Conservation (phyloP, 2,888 invertebrate species). For the Scelioninae gen. 1 region DNA sequence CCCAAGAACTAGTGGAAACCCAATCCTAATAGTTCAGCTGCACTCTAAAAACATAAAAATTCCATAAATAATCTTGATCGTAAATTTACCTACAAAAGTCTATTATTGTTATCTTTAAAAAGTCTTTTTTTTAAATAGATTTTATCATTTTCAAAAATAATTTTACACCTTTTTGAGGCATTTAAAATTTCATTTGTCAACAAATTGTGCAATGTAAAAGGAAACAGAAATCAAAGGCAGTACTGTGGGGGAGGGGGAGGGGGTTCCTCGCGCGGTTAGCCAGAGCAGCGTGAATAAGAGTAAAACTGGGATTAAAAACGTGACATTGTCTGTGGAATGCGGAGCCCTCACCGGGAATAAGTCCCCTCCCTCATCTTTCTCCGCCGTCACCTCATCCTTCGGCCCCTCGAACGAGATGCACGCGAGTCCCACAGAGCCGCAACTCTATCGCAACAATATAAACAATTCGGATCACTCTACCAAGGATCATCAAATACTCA, state of each 20-base stretch:
- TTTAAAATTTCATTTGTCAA: too few relatives aligned
- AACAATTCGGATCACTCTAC: constrained; percentile 63
- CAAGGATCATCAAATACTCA: neutral
- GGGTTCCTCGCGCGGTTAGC: constrained; percentile 44
- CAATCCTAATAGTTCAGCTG: too few relatives aligned
- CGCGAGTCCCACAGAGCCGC: constrained; percentile 66
- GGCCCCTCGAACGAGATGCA: constrained; percentile 52
- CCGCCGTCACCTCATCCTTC: constrained; percentile 65
- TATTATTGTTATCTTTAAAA: too few relatives aligned
- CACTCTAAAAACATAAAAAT: too few relatives aligned
- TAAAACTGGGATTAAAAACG: constrained; percentile 84
- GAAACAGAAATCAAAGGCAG: too few relatives aligned
- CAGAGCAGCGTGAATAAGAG: constrained; percentile 80
- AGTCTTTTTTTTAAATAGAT: too few relatives aligned
- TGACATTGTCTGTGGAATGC: constrained; percentile 84
- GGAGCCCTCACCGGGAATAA: constrained; percentile 80
- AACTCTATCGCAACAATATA: constrained; percentile 78
- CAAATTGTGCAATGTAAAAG: too few relatives aligned
- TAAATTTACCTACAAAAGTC: too few relatives aligned
- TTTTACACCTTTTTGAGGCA: too few relatives aligned
- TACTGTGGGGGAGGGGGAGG: constrained; percentile 4
- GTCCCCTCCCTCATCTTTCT: constrained; percentile 70
- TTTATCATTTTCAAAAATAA: too few relatives aligned
- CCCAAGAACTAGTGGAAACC: too few relatives aligned
- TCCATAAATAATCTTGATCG: too few relatives aligned